Evolutionary conservation across 2,113 vertebrate genomes (phyloP), one percentile per base, ranked within the genome.

Genomic region (Cheilinus undulatus): DNA sequence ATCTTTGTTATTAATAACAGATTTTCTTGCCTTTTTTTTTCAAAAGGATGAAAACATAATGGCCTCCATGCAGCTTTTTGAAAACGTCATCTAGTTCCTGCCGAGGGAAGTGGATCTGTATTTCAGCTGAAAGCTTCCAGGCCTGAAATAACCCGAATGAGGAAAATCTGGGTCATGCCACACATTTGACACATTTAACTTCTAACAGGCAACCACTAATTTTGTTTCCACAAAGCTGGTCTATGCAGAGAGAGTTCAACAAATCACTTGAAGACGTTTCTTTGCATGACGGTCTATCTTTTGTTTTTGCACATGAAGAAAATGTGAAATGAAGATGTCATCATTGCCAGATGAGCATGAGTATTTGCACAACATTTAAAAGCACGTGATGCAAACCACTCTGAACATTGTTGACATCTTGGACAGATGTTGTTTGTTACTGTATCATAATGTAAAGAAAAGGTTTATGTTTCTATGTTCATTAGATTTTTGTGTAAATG

Each of bases 51-150:
- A 97, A 86, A 96, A 95, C 82, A 98, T 99, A 86, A 97, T 99
- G 97, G 95, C 89, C 74, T 99, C 97, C 89, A 98, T 99, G 97
- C 96, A 96, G 86, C 95, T 99, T 76, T 99, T 99, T 34, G 96
- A 99, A 83, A 96, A 95, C 0, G 93, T 95, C 61, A 96, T 98
- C 68, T 99, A 99, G 88, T 60, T 38, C 81, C 54, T 51, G 54
- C 3, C 10, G 22, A 56, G n/a, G 9, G 38, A 59, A 1, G 2
- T 34, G 66, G 49, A 43, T 15, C 42, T 17, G 19, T 54, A 17
- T 80, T 77, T 76, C 75, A 63, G 53, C 56, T 56, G 12, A 58
- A 56, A 53, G 30, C 17, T 19, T 53, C 53, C 58, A 34, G 13
- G 9, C 61, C 61, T 26, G n/a, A 72, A 53, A 53, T 51, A 48